Conservation (phyloP, 2,797 vertebrate genomes). For the Poecilia velifera region DNA sequence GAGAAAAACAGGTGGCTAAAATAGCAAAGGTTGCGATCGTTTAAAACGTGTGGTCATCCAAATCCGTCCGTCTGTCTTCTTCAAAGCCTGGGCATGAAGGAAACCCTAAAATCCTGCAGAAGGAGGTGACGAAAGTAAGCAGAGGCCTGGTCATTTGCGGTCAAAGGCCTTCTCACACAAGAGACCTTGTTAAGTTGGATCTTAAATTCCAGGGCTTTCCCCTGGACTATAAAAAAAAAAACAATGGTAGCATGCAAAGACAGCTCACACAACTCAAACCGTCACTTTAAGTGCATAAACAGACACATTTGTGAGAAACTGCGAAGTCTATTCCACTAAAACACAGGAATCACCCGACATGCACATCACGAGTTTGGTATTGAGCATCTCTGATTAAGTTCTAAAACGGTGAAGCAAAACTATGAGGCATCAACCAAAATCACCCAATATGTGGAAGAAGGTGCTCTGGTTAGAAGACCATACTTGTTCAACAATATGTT, state of each 20-base stretch:
- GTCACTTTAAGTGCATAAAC: slow-evolving; percentile 40
- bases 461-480: not conserved
- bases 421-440: not conserved
- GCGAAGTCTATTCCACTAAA: slow-evolving; percentile 45
- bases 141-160: slow-evolving; percentile 55
- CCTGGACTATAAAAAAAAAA: slow-evolving; percentile 35
- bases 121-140: slow-evolving; percentile 46
- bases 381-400: not conserved
- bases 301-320: slow-evolving; percentile 36
- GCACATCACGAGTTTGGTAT: not conserved
- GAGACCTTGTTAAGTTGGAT: slow-evolving; percentile 46
- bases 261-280: slow-evolving; percentile 35
- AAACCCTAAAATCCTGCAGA: slow-evolving; percentile 31
- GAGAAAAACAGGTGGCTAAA: slow-evolving; percentile 26
- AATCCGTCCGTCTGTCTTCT: slow-evolving; percentile 39
- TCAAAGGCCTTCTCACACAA: slow-evolving; percentile 52
- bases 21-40: slow-evolving; percentile 10
- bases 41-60: slow-evolving; percentile 10
- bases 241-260: slow-evolving; percentile 61
- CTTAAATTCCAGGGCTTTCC: slow-evolving; percentile 56
- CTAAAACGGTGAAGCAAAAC: not conserved
- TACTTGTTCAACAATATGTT: not conserved
- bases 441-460: not conserved
- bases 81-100: slow-evolving; percentile 28
- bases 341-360: slow-evolving; percentile 12